Base-by-base conservation (phyloP, 2,797 vertebrate genomes). In the Crenuchus spilurus region DNA sequence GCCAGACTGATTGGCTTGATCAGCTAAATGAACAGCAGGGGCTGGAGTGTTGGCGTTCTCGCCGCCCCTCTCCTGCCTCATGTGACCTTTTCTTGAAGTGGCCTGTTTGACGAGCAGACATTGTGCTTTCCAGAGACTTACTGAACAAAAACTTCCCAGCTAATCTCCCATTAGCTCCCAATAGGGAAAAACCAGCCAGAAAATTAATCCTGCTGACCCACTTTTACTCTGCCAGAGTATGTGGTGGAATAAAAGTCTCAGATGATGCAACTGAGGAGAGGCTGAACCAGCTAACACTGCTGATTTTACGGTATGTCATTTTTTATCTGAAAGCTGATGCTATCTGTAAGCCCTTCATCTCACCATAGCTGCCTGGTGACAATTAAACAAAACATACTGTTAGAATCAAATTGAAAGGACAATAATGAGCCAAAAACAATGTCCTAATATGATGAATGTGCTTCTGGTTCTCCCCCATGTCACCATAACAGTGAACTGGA, bases 141-240 rank as follows among this genome's bases (percentile, higher is more conserved):
- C 79, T 65, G 77, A 84, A 80, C 69, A 84, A 86, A 86, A 86
- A 88, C 68, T 77, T 80, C 75, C 67, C 69, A 82, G 75, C 80
- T 91, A 88, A 91, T 90, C 87, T 85, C 71, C 77, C 74, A 81
- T 87, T 85, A 87, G 83, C 81, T 83, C 72, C 67, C 79, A 76
- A 80, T 65, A 66, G 72, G 13, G 30, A 22, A 54, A 65, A 41
- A 73, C 46, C 20, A 76, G 75, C 79, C 73, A 84, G 72, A 85
- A 87, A 85, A 89, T 82, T 82, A 90, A 92, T 90, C 89, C 87
- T 52, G 78, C 74, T 90, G 87, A 90, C 90, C 90, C 85, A 90
- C 74, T 87, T 90, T 80, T 82, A 78, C 33, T 77, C 49, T 63
- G 46, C 30, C 57, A 63, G 54, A 42, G 46, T 24, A 66, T 61